These are phyloP conservation scores for Beris chalybata DNA, from an alignment of 2,888 invertebrate genomes.

Conservation along the genomic window DNA sequence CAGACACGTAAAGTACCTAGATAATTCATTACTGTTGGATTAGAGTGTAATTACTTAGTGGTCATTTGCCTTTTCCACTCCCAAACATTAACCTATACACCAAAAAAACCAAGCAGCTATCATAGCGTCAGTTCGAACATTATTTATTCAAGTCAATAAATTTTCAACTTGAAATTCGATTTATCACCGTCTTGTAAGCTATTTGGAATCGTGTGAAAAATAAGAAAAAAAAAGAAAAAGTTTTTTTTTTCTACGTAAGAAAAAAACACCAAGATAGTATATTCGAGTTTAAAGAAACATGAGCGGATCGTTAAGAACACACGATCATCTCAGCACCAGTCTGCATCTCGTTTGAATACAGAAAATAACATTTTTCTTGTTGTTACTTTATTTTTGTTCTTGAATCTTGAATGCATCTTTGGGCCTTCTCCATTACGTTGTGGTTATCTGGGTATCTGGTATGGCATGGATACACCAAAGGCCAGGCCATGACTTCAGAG, in stretches of 20 bases:
- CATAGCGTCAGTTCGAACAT: conserved; percentile 11
- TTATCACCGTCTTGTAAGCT: conserved; percentile 36
- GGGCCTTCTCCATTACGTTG: too few species aligned
- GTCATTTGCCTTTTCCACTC: too few species aligned
- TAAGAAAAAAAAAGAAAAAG: background rate
- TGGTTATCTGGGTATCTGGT: too few species aligned
- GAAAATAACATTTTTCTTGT: background rate
- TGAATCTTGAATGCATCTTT: too few species aligned
- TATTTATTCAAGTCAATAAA: conserved; percentile 36
- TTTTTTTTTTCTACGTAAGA: background rate
- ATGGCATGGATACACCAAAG: too few species aligned
- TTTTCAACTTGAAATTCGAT: conserved; percentile 35
- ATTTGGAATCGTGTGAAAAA: conserved; percentile 33
- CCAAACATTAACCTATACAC: too few species aligned
- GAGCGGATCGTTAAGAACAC: conserved; percentile 10
- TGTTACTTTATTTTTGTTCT: background rate
- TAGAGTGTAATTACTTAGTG: too few species aligned
- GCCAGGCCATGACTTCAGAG: too few species aligned
- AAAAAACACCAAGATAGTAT: background rate
- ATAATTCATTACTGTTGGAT: too few species aligned
- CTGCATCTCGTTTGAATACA: conserved; percentile 12
- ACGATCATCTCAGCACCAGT: conserved; percentile 1
- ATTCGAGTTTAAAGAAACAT: conserved; percentile 3
- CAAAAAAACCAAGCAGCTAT: too few species aligned
- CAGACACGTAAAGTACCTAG: too few species aligned